These are phyloP conservation scores for Perca fluviatilis DNA, from an alignment of 2,113 vertebrate genomes.

Conservation along the genomic window DNA sequence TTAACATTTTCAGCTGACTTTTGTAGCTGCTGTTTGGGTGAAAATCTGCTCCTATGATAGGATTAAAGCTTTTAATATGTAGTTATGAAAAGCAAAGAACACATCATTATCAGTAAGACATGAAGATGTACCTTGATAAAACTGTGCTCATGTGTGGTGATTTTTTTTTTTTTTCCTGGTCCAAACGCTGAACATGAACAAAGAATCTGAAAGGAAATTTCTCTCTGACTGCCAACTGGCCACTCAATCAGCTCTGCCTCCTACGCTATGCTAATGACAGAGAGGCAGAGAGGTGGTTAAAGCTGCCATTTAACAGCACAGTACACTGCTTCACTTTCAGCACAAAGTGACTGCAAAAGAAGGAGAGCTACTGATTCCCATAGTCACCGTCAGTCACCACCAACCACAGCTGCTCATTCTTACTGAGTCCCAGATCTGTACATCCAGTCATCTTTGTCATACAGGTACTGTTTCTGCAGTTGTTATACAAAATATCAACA, in stretches of 20 bases:
- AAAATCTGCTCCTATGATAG: neutral
- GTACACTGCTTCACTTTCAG: conserved; percentile 36
- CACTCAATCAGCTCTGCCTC: conserved; percentile 77
- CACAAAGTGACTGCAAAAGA: conserved; percentile 38
- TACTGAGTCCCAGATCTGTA: neutral
- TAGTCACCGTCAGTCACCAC: conserved; percentile 20
- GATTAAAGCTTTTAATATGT: conserved; percentile 5
- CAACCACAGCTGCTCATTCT: conserved; percentile 5
- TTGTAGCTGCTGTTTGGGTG: neutral
- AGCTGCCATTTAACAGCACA: conserved; percentile 66
- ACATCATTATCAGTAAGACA: conserved; percentile 4
- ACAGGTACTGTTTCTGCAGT: neutral
- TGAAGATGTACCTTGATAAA: conserved; percentile 8
- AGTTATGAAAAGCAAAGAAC: conserved; percentile 4
- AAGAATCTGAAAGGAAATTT: conserved; percentile 65
- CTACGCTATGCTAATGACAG: conserved; percentile 79
- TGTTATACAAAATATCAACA: too few relatives aligned
- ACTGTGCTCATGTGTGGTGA: neutral
- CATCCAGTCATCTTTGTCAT: neutral
- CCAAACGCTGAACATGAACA: conserved; percentile 50
- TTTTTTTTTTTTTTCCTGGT: conserved; percentile 5
- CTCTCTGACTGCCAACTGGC: conserved; percentile 71
- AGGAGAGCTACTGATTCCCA: conserved; percentile 22
- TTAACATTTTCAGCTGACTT: neutral
- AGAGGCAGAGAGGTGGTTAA: conserved; percentile 71